Base-by-base conservation (phyloP, 2,888 invertebrate genomes). In the Cerastoderma edule region DNA sequence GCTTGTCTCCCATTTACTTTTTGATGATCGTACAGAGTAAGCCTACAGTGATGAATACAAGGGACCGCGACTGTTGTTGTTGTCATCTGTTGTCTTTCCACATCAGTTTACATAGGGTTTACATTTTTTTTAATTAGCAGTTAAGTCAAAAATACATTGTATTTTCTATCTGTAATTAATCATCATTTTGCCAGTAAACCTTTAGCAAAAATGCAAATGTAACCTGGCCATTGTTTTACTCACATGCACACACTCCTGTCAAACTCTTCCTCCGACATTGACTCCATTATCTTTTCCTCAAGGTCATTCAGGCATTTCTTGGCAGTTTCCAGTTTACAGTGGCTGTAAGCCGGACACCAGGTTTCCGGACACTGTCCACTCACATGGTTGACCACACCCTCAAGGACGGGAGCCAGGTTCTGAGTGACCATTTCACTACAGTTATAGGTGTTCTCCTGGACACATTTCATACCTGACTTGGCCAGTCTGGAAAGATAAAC, bases 381-480 rank as follows among this genome's bases (percentile, higher is more conserved):
- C 4, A 68, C 53, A 22, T 60, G 50, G 16, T 54, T 72, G 67
- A 72, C 56, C 33, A 78, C 48, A n/a, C 72, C 60, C 53, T 46
- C 48, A 2, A 75, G 46, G n/a, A 57, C 35, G 1, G 60, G 57
- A 5, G 68, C 46, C 19, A 75, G 32, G 22, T 39, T 39, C 4
- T 48, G 28, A n/a, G 67, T 27, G 8, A 68, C 46, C 8, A 46
- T 53, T 0, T 39, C 22, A 22, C 66, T 54, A 50, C 79, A 79
- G 67, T 75, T 72, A 44, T 44, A 57, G 2, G 70, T 60, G 57
- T 79, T 79, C 39, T 79, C 75, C 24, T 72, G 50, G 30, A 79
- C 39, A 69, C 79, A 75, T 32, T 67, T 27, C 67, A 79, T 75
- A 24, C 75, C 75, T 16, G 57, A 35, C 27, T 75, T 75, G n/a